phyloP scores from a whole-genome alignment of 2,888 invertebrate genomes.

The Drosophila siamana region DNA sequence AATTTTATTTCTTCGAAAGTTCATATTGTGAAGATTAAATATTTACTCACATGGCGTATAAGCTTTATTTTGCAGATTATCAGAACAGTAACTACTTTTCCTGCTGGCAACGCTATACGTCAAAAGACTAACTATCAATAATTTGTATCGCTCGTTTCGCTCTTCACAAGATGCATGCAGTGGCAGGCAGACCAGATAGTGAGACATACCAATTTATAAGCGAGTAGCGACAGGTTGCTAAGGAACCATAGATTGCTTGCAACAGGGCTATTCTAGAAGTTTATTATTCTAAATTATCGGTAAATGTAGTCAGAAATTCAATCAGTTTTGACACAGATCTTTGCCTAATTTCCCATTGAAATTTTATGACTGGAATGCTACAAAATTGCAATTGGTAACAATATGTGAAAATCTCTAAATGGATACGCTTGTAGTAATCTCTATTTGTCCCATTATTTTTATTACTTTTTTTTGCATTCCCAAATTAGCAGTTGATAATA shows the following conservation, averaged over 20 bases:
- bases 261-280: too few species aligned
- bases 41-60: slow-evolving; percentile 46
- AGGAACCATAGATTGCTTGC: too few species aligned
- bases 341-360: background rate
- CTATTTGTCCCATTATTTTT: background rate
- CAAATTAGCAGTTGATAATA: slow-evolving; percentile 12
- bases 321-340: background rate
- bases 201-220: too few species aligned
- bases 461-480: background rate
- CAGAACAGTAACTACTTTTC: background rate
- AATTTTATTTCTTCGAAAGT: slow-evolving; percentile 11
- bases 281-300: too few species aligned
- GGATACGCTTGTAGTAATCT: background rate
- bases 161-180: too few species aligned
- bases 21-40: slow-evolving; percentile 41
- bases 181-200: too few species aligned
- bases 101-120: background rate
- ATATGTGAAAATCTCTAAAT: too few species aligned
- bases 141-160: too few species aligned
- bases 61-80: slow-evolving; percentile 7
- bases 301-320: background rate
- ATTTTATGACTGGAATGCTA: too few species aligned
- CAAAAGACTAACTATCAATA: background rate
- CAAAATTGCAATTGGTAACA: too few species aligned
- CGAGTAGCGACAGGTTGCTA: too few species aligned